These are phyloP conservation scores for Oryzias javanicus DNA, from an alignment of 2,113 vertebrate species.

Conservation along the genomic window DNA sequence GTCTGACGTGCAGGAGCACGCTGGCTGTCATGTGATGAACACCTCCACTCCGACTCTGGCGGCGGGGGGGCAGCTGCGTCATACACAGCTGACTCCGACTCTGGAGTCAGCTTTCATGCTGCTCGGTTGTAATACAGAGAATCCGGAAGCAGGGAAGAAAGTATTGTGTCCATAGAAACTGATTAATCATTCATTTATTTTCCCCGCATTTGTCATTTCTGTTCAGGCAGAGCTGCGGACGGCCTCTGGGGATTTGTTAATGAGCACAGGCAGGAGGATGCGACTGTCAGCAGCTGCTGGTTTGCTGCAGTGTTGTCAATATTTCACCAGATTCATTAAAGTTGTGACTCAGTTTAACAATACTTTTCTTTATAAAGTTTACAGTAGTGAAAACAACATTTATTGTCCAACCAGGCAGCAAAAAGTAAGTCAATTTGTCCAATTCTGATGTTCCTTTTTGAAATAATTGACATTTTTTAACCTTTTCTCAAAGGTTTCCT, in stretches of 20 bases:
- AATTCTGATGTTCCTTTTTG: too few species aligned
- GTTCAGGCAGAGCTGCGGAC: slow-evolving; percentile 1
- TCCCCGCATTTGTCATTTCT: not conserved
- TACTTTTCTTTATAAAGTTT: not conserved
- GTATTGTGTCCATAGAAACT: not conserved
- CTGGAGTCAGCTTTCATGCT: slow-evolving; percentile 4
- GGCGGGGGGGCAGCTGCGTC: slow-evolving; percentile 39
- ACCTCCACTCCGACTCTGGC: slow-evolving; percentile 22
- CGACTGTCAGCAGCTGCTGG: slow-evolving; percentile 13
- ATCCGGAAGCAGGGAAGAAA: not conserved
- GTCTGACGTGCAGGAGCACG: slow-evolving; percentile 28
- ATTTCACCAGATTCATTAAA: not conserved
- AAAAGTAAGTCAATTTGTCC: too few species aligned
- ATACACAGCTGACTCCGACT: slow-evolving; percentile 44
- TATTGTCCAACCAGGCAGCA: too few species aligned
- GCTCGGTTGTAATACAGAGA: not conserved
- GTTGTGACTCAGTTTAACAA: not conserved
- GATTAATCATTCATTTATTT: slow-evolving; percentile 13
- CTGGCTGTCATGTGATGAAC: slow-evolving; percentile 44
- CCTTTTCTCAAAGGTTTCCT: too few species aligned
- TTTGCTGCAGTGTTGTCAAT: slow-evolving; percentile 6
- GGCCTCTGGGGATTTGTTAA: slow-evolving; percentile 7
- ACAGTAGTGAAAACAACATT: too few species aligned
- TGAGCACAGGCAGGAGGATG: slow-evolving; percentile 12
- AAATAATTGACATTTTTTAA: too few species aligned